Conservation (phyloP, 30 jellyfish, hydroid and myxozoan species). For the Aurelia sp. region DNA sequence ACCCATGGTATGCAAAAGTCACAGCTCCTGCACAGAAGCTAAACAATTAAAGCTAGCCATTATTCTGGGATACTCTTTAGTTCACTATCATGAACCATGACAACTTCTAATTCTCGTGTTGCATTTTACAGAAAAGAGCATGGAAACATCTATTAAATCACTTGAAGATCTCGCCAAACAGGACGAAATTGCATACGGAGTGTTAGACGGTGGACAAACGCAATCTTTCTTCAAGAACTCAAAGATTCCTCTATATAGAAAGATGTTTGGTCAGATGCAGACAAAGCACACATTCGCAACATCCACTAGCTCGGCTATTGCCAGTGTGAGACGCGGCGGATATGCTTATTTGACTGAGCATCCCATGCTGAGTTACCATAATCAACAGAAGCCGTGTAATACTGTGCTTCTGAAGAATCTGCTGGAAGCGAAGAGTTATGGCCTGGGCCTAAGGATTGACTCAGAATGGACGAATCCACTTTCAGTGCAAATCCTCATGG, state of each 20-base stretch:
- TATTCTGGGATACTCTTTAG: too few species aligned
- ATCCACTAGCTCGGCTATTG: slow-evolving; percentile 69
- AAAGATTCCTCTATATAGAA: slow-evolving; percentile 77
- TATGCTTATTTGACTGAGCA: slow-evolving; percentile 88
- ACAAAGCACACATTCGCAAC: slow-evolving; percentile 59
- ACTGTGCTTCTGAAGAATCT: slow-evolving; percentile 80
- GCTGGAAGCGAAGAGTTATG: slow-evolving; percentile 90
- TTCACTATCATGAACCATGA: too few species aligned
- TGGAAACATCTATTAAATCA: slow-evolving; percentile 73
- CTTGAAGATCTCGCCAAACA: slow-evolving; percentile 85
- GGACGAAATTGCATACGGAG: slow-evolving; percentile 80
- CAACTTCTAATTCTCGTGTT: too few species aligned
- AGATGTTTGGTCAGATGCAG: slow-evolving; percentile 78
- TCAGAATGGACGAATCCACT: slow-evolving; percentile 94
- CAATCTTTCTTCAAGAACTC: slow-evolving; percentile 80
- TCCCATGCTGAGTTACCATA: slow-evolving; percentile 76
- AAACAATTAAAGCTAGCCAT: too few species aligned
- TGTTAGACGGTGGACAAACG: slow-evolving; percentile 87
- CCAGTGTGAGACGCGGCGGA: slow-evolving; percentile 68
- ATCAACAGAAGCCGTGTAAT: slow-evolving; percentile 84
- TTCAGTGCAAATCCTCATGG: slow-evolving; percentile 76
- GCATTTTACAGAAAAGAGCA: slow-evolving; percentile 57
- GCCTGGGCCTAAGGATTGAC: slow-evolving; percentile 81
- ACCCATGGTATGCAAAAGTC: too few species aligned
- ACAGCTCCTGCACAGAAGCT: too few species aligned